Evolutionary conservation across 2,888 invertebrate genomes (phyloP), one percentile per base, ranked within the genome.

Genomic region (Parascotia fuliginaria): DNA sequence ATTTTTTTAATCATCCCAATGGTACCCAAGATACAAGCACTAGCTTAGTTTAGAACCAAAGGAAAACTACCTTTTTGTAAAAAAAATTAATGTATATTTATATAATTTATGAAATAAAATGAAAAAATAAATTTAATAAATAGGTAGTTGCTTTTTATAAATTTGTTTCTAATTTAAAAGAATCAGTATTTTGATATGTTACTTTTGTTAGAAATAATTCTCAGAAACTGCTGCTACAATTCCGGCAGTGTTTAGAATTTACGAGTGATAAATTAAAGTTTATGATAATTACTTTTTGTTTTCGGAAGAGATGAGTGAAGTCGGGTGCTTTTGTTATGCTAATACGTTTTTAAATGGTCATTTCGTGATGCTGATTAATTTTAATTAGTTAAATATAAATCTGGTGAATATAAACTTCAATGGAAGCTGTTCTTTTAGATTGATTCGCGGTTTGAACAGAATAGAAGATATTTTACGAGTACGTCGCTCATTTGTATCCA

Each of bases 161-260:
- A n/a, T n/a, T n/a, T n/a, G n/a, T n/a, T n/a, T 19, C 19, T 19
- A 19, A 24, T 24, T 12, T 37, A 11, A 19, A 31, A 9, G n/a
- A 4, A 13, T 16, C n/a, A 9, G 14, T 14, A 13, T 14, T 16
- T 14, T 14, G 9, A 41, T 22, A 16, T 4, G 16, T 16, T 22
- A 37, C 37, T 13, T 9, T 22, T 11, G 22, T 60, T 49, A 50
- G 59, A 50, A 37, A n/a, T 39, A 12, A 53, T 67, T 60, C 56
- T 47, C 37, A 39, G 51, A 59, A 66, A 49, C 15, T n/a, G 28
- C 37, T 49, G 51, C 27, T 51, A 57, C 41, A 41, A 31, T 52
- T 63, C 55, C 56, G 38, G 55, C 44, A 32, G 45, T 43, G 29
- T 47, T 54, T 56, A 33, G 37, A 56, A 48, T 40, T 50, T 52